Evolutionary conservation across 2,888 invertebrate genomes (phyloP).

Genomic region (Drosophila phalerata): DNA sequence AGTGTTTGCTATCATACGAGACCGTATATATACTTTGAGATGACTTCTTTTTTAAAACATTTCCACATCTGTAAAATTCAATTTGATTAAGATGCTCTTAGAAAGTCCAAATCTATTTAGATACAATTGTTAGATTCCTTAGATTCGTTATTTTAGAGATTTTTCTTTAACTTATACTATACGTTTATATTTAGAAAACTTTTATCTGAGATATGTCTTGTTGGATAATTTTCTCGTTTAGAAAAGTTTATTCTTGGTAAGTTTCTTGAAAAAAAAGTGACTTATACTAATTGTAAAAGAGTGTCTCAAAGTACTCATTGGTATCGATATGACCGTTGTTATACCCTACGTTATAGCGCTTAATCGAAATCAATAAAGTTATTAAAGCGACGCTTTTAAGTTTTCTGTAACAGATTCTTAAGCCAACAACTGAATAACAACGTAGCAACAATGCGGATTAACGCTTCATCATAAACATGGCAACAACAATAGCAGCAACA

Average conservation of each 20-base stretch:
- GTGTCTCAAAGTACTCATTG: background rate
- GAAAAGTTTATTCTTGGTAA: background rate
- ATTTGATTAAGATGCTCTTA: too few species aligned
- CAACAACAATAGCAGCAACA: slow-evolving; percentile 40
- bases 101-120: too few species aligned
- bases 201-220: background rate
- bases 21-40: too few species aligned
- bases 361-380: slow-evolving; percentile 81
- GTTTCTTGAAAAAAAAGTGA: background rate
- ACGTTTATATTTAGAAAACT: background rate
- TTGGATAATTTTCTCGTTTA: background rate
- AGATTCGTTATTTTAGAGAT: too few species aligned
- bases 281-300: too few species aligned
- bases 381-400: slow-evolving; percentile 79
- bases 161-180: too few species aligned
- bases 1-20: background rate
- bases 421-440: slow-evolving; percentile 71
- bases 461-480: slow-evolving; percentile 74
- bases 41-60: too few species aligned
- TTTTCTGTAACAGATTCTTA: slow-evolving; percentile 81
- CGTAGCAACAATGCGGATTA: slow-evolving; percentile 75
- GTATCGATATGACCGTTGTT: slow-evolving; percentile 30
- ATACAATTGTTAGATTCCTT: too few species aligned
- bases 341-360: slow-evolving; percentile 72
- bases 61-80: too few species aligned